Percentiles rank a stretch among this genome's conserved stretches.
These are phyloP conservation scores for Trachelipus rathkii DNA, from an alignment of 1,140 invertebrate species.

Conservation along the genomic window DNA sequence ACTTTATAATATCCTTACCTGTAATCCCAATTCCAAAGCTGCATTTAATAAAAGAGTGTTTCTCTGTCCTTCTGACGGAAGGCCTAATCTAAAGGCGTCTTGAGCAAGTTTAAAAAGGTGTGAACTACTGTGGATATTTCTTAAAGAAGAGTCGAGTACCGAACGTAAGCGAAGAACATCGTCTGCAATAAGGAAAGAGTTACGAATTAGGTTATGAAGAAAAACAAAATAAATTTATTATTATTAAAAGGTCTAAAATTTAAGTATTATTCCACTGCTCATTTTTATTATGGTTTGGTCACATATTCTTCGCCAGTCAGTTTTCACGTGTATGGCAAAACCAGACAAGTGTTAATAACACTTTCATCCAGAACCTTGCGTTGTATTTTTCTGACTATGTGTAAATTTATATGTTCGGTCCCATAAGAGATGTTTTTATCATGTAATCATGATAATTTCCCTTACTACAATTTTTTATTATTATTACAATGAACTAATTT, in stretches of 20 bases:
- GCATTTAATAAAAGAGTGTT: constrained; percentile 64
- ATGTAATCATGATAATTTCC: too few relatives aligned
- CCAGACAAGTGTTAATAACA: too few relatives aligned
- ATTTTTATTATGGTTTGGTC: too few relatives aligned
- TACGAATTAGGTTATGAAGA: neutral
- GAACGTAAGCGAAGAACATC: constrained; percentile 64
- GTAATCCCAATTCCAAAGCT: constrained; percentile 72
- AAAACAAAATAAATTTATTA: neutral
- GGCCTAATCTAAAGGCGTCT: constrained; percentile 75
- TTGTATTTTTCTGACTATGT: too few relatives aligned
- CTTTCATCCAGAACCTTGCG: too few relatives aligned
- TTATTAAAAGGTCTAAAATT: neutral
- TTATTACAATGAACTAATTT: neutral
- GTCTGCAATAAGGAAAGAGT: constrained; percentile 51
- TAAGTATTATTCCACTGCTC: neutral
- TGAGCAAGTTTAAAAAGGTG: constrained; percentile 79
- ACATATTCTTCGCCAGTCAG: too few relatives aligned
- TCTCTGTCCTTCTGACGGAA: constrained; percentile 59
- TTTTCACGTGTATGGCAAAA: too few relatives aligned
- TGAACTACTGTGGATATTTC: constrained; percentile 74
- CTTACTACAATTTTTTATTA: too few relatives aligned
- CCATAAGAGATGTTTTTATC: too few relatives aligned
- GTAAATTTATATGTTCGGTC: too few relatives aligned
- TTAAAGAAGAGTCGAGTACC: constrained; percentile 69
- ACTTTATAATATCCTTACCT: constrained; percentile 54